Evolutionary conservation across 2,888 invertebrate genomes (phyloP), one percentile per base, ranked within the genome.

Genomic region (Mactromeris polynyma): DNA sequence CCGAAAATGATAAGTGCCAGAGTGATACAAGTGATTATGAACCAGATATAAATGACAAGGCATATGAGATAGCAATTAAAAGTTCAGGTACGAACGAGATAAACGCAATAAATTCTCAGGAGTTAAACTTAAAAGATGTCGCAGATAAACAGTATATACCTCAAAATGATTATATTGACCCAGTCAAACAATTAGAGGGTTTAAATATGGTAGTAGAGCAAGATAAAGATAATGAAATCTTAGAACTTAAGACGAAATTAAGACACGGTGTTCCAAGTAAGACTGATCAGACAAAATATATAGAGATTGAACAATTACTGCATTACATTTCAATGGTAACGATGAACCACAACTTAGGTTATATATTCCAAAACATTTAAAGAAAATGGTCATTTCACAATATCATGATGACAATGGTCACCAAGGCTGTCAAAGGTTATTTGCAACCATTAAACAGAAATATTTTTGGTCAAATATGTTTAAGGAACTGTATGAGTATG

Each of bases 401-500:
- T 89, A 89, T 26, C 89, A 90, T 80, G 85, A 89, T 77, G 42
- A 80, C 9, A 83, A 81, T 64, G 86, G 88, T 36, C 90, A 92
- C n/a, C 69, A 88, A 38, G 92, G 88, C 4, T 69, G 88, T 31
- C 86, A 90, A 17, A 90, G 89, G 51, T 86, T 79, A 11, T 91
- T 54, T 85, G 87, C 88, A 36, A 46, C 82, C 11, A 89, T 91
- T 0, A 87, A 73, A 46, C 42, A 17, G 19, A 89, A 79, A 33
- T 85, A 85, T 38, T 85, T 26, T 81, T 91, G 91, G 91, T 81
- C 83, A 21, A 89, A 90, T 46, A 54, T 91, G 42, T 91, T 87
- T 64, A 90, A 88, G 80, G 86, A 91, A 46, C 33, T 93, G 9
- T 51, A 87, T 40, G 77, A 87, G 6, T 91, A 79, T 64, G 85